Evolutionary conservation across 2,888 invertebrate genomes (phyloP).

Genomic region (Ophonus ardosiacus): DNA sequence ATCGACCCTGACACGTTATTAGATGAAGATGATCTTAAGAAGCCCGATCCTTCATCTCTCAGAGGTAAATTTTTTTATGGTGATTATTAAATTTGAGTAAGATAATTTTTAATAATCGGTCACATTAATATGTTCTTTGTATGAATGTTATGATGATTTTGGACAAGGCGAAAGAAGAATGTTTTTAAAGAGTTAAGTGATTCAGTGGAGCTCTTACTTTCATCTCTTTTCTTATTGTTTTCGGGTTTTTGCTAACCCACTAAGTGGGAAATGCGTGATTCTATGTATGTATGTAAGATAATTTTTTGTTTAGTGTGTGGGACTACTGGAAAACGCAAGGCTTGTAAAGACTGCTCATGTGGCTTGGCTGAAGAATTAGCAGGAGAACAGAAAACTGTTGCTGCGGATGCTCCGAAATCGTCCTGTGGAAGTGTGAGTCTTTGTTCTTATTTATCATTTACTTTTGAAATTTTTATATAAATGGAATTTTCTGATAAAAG

Average conservation of each 20-base stretch:
- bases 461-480: conserved; percentile 72
- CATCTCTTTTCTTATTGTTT: no score
- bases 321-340: conserved; percentile 94
- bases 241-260: no score
- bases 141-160: no score
- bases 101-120: no score
- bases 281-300: no score
- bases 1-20: conserved; percentile 93
- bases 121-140: no score
- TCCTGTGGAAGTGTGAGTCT: conserved; percentile 96
- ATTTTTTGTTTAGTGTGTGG: conserved; percentile 81
- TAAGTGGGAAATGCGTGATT: no score
- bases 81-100: no score
- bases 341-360: conserved; percentile 98
- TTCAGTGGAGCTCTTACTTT: no score
- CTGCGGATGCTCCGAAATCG: conserved; percentile 83
- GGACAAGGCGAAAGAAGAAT: no score
- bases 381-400: conserved; percentile 78
- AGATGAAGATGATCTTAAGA: conserved; percentile 92
- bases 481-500: no score
- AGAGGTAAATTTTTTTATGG: conserved; percentile 79
- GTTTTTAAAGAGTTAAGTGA: no score
- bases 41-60: conserved; percentile 90
- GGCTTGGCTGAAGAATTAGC: conserved; percentile 96
- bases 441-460: neutral